Base-by-base conservation (phyloP, 2,113 vertebrate species). In the Bufo gargarizans region DNA sequence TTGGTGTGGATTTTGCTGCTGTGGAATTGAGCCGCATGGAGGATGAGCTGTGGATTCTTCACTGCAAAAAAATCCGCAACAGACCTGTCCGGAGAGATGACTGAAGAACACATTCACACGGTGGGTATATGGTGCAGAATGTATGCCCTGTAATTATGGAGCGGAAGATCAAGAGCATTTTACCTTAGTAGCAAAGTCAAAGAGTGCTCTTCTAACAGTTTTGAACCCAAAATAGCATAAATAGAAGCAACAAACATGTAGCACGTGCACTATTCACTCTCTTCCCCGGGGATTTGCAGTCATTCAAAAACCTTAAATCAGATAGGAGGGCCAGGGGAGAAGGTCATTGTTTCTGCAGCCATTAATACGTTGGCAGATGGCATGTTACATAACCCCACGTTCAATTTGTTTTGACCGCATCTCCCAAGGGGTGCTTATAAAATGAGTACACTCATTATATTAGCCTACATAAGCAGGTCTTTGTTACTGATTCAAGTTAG, bases 361-460 rank as follows among this genome's bases (percentile, higher is more conserved):
- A 74, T 10, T 88, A 83, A 76, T 83, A 83, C 14, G 56, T n/a
- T 83, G 45, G 79, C 86, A 88, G 79, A 83, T 88, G 86, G 79
- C 80, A 53, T 11, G 58, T 81, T 88, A 76, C 58, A 83, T 88
- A 82, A 88, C 78, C 86, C 55, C 59, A 17, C 74, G 80, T 33
- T 61, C n/a, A 53, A 43, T 81, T 5, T 56, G 78, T 82, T 72
- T 22, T 74, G 19, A 56, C 63, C 43, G 74, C 67, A 87, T 72
- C 65, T 71, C 86, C 86, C 78, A 61, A 19, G 55, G 65, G 86
- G 79, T 69, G 50, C 12, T 58, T 71, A 3, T 53, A 58, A 79
- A 65, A 86, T 78, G 67, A 82, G 63, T 74, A 71, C 53, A 88
- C 86, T 74, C 86, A 74, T 88, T 61, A 88, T 82, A 88, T 80